Percentiles rank a stretch among this genome's conserved stretches.
Conservation (phyloP, 2,888 invertebrate genomes). For the Trichacis sp. region DNA sequence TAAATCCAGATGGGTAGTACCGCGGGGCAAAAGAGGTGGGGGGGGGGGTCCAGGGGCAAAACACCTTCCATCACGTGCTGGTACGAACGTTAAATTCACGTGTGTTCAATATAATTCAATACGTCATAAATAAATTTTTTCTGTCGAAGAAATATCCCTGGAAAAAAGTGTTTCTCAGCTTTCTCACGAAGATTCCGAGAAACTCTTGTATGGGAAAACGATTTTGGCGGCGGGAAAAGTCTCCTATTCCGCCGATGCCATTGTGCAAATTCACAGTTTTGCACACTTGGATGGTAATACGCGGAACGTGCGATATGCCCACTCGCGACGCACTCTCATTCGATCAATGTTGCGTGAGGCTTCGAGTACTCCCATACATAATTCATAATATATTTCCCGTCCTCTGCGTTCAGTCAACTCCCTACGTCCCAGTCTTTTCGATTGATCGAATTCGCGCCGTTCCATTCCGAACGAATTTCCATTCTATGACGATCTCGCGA, state of each 20-base stretch:
- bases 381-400: conserved; percentile 39
- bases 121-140: no score
- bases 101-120: no score
- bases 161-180: no score
- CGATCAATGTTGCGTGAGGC: no score
- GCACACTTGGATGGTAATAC: conserved; percentile 30
- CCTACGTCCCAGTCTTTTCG: conserved; percentile 28
- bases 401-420: conserved; percentile 13
- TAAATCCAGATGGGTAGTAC: no score
- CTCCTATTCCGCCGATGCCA: neutral
- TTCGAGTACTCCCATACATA: conserved; percentile 31
- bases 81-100: no score
- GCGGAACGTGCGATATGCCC: conserved; percentile 29
- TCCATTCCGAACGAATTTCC: conserved; percentile 32
- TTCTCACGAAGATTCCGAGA: no score
- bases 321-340: conserved; percentile 30
- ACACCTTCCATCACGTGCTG: no score
- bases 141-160: no score
- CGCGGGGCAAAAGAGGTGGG: no score
- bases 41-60: no score
- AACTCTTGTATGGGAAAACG: no score
- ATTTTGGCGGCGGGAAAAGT: neutral
- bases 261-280: conserved; percentile 18
- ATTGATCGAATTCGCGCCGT: conserved; percentile 35
- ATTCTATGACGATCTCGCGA: conserved; percentile 16